Percentiles rank a stretch among this genome's conserved stretches.
Conservation (phyloP, 2,113 vertebrate species). For the Oreotrochilus melanogaster region DNA sequence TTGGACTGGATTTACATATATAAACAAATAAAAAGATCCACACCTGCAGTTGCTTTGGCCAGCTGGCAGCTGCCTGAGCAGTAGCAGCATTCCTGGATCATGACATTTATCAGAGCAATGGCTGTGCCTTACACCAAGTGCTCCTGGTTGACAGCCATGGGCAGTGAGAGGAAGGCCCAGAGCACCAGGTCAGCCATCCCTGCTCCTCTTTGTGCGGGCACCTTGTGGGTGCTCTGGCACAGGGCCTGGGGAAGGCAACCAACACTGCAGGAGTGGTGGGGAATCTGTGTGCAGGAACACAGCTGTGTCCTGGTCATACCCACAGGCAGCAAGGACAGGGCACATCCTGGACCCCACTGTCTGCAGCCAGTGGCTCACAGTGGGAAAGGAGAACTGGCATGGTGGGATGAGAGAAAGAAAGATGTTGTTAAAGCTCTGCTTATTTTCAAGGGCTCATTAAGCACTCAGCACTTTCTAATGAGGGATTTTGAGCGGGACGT, state of each 20-base stretch:
- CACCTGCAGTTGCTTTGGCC: slow-evolving; percentile 8
- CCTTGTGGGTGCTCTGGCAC: background rate
- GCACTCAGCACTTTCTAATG: background rate
- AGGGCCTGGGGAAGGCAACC: background rate
- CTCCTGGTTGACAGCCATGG: background rate
- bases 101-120: background rate
- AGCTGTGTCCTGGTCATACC: fast-evolving
- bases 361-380: background rate
- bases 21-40: slow-evolving; percentile 48
- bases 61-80: background rate
- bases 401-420: background rate
- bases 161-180: background rate
- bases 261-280: background rate
- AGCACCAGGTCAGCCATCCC: background rate
- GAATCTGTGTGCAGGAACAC: background rate
- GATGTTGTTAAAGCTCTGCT: background rate
- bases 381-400: background rate
- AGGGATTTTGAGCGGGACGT: background rate
- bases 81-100: slow-evolving; percentile 20
- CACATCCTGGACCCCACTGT: background rate
- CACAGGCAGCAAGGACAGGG: background rate
- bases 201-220: background rate
- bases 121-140: background rate
- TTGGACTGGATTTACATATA: slow-evolving; percentile 41
- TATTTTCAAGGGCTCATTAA: background rate